Percentiles rank a stretch among this genome's conserved stretches.
Evolutionary conservation across 2,888 invertebrate genomes (phyloP).

Genomic region (Epirrita christyi): DNA sequence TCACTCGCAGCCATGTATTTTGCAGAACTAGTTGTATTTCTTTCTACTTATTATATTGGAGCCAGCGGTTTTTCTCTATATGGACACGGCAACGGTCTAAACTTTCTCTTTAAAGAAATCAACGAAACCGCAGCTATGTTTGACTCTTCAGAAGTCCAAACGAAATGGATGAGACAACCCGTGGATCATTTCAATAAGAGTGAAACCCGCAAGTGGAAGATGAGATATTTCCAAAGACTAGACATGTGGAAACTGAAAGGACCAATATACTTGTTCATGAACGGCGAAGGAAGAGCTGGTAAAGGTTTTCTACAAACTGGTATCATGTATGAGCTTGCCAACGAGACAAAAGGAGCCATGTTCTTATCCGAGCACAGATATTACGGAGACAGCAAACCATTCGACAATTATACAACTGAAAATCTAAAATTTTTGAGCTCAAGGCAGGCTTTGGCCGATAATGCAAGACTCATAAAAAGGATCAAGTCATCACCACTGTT

Average conservation of each 20-base stretch:
- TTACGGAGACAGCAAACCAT: conserved; percentile 71
- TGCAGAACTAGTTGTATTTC: conserved; percentile 35
- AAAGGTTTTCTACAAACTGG: conserved; percentile 60
- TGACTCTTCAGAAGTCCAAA: conserved; percentile 41
- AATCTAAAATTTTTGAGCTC: conserved; percentile 66
- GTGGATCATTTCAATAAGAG: conserved; percentile 65
- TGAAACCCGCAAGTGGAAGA: conserved; percentile 62
- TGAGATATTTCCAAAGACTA: conserved; percentile 68
- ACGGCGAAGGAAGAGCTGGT: conserved; percentile 63
- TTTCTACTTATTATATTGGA: conserved; percentile 41
- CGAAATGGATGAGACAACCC: conserved; percentile 64
- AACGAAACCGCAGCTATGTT: conserved; percentile 37
- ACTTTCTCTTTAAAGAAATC: conserved; percentile 52
- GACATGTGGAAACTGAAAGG: conserved; percentile 61
- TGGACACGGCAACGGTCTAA: conserved; percentile 51
- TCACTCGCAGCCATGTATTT: conserved; percentile 20
- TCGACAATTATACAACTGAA: conserved; percentile 52
- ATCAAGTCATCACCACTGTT: conserved; percentile 55
- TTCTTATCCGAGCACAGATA: conserved; percentile 71
- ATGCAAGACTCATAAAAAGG: conserved; percentile 54
- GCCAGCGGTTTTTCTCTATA: conserved; percentile 47
- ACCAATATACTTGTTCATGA: conserved; percentile 66
- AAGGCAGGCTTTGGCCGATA: conserved; percentile 70
- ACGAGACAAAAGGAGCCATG: conserved; percentile 72
- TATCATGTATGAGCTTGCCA: conserved; percentile 64